Conservation (phyloP, 2,797 vertebrate genomes). For the Leuciscus waleckii region DNA sequence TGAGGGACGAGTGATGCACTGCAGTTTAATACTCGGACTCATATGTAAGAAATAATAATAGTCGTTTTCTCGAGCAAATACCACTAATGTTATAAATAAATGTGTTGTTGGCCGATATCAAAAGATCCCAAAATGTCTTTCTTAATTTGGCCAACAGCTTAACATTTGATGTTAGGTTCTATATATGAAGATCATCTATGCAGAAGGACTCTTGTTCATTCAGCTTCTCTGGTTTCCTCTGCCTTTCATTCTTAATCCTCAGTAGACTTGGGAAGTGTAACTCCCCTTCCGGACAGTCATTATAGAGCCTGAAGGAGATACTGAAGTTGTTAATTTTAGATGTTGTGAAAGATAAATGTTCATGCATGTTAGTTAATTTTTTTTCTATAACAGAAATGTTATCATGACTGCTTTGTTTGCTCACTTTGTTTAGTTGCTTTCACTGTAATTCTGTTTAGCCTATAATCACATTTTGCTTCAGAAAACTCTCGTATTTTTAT, state of each 20-base stretch:
- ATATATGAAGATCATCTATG: slow-evolving; percentile 15
- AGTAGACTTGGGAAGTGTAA: slow-evolving; percentile 32
- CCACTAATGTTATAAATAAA: not conserved
- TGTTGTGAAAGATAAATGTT: not conserved
- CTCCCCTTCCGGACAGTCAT: slow-evolving; percentile 16
- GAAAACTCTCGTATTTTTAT: not conserved
- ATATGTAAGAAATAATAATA: not conserved
- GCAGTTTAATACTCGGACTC: not conserved
- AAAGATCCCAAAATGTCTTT: not conserved
- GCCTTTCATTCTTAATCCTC: slow-evolving; percentile 38
- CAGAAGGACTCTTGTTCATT: slow-evolving; percentile 29
- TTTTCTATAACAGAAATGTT: not conserved
- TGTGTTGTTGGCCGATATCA: not conserved
- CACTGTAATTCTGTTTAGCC: not conserved
- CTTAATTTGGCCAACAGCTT: not conserved
- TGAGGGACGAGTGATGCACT: not conserved
- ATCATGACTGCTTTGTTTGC: not conserved
- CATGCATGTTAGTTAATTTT: not conserved
- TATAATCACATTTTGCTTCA: not conserved
- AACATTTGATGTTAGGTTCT: slow-evolving; percentile 10
- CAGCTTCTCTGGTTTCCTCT: slow-evolving; percentile 39
- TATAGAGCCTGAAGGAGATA: slow-evolving; percentile 28
- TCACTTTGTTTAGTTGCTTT: not conserved
- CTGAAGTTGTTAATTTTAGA: slow-evolving; percentile 12
- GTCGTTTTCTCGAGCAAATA: not conserved